phyloP scores from a whole-genome alignment of 2,113 vertebrate genomes.

The Suncus etruscus region DNA sequence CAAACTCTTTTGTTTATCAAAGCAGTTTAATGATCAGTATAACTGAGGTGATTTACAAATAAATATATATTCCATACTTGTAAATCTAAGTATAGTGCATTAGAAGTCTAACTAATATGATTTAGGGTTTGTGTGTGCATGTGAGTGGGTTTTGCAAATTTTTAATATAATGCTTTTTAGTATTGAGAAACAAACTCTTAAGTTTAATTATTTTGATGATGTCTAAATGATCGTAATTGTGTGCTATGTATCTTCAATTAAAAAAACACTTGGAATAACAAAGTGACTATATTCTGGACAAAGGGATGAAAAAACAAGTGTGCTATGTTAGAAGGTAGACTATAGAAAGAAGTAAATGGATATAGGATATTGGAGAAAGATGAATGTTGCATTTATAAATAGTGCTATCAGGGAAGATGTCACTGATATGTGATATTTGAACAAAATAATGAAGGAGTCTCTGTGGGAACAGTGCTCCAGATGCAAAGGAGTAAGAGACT shows the following conservation, averaged over 20 bases:
- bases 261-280: not conserved
- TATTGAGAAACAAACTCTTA: no score
- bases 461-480: not conserved
- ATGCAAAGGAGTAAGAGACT: not conserved
- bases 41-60: not conserved
- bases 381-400: not conserved
- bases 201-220: constrained; percentile 26
- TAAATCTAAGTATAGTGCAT: not conserved
- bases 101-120: no score
- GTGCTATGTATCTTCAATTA: not conserved
- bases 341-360: not conserved
- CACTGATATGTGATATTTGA: constrained; percentile 22
- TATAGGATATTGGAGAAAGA: not conserved
- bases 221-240: not conserved
- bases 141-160: no score
- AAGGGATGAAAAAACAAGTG: not conserved
- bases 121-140: not conserved
- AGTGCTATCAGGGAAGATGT: not conserved
- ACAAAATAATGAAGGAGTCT: not conserved
- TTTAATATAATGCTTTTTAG: no score
- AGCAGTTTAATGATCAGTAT: not conserved
- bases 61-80: not conserved
- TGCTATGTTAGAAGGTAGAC: not conserved
- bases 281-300: not conserved
- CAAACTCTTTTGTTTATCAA: not conserved